Base-by-base conservation (phyloP, 2,888 invertebrate genomes). In the Spodoptera exigua region DNA sequence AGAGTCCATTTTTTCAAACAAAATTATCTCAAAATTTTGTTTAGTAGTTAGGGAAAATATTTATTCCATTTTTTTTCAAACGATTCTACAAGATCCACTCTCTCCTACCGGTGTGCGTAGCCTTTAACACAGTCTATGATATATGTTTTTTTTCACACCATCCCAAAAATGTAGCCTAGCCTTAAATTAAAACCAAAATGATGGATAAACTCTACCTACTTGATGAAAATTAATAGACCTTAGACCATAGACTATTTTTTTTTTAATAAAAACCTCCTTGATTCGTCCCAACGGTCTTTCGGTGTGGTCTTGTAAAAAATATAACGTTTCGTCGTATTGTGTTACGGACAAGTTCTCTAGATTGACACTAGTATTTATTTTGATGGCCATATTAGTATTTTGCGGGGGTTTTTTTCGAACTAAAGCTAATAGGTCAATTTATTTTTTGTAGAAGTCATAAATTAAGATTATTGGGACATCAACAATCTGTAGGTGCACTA, bases 121-220 rank as follows among this genome's bases (percentile, higher is more conserved):
- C 79, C 81, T 78, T 84, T 78, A 78, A 84, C 76, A 68, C 63
- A 75, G 84, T 80, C 74, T 74, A 80, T 87, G 87, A 87, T 82
- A 82, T 84, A 83, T 77, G 74, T 74, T 70, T 21, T 66, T n/a
- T 56, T 61, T 67, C 69, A 76, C 77, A 74, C 74, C 57, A 64
- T 41, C 39, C 35, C 36, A 14, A 37, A 36, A 46, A 17, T 12
- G 21, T 45, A 54, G 21, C 39, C 71, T 60, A 66, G 66, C 47
- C 48, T 56, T 32, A 57, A 48, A 73, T 66, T 66, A 75, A 77
- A 67, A 55, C 45, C 69, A 59, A 49, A 62, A 63, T 74, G 72
- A 74, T 76, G 56, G 48, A 76, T 68, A 40, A 10, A 34, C 5
- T 41, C 60, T 37, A 2, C 10, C 39, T 43, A 27, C 14, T 58